These are phyloP conservation scores for Drosophila infuscata DNA, from an alignment of 2,888 invertebrate genomes.

Conservation along the genomic window DNA sequence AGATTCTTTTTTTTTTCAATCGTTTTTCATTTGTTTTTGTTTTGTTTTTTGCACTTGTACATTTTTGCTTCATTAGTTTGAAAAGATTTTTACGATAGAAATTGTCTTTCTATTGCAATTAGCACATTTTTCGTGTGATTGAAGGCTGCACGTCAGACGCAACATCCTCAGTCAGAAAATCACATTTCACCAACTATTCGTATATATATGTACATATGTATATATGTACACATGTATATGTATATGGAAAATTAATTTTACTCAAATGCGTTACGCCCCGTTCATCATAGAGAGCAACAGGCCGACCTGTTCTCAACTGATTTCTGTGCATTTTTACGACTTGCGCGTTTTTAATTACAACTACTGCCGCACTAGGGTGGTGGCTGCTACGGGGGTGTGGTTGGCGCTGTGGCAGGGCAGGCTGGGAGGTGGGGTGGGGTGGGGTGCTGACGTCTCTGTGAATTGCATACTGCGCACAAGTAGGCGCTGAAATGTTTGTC, in stretches of 20 bases:
- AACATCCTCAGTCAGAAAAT: slow-evolving; percentile 37
- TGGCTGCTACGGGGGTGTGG: slow-evolving; percentile 20
- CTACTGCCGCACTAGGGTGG: slow-evolving; percentile 58
- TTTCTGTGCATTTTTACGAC: slow-evolving; percentile 69
- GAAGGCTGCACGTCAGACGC: slow-evolving; percentile 67
- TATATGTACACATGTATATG: not conserved
- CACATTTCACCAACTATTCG: slow-evolving; percentile 27
- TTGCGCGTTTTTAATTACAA: slow-evolving; percentile 75
- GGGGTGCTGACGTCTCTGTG: slow-evolving; percentile 32
- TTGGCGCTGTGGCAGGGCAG: not conserved
- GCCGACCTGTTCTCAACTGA: slow-evolving; percentile 63
- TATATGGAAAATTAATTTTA: slow-evolving; percentile 76
- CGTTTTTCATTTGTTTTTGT: slow-evolving; percentile 10
- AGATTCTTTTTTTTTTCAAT: slow-evolving; percentile 10
- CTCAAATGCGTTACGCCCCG: slow-evolving; percentile 57
- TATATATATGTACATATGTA: not conserved
- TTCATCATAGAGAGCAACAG: slow-evolving; percentile 44
- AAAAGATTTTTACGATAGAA: slow-evolving; percentile 71
- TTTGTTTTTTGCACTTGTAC: slow-evolving; percentile 36
- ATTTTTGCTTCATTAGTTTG: slow-evolving; percentile 71
- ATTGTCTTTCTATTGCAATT: slow-evolving; percentile 78
- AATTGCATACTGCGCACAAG: slow-evolving; percentile 35
- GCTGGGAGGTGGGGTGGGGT: not conserved
- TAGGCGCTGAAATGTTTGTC: slow-evolving; percentile 61
- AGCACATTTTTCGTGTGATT: slow-evolving; percentile 75